Percentiles rank a stretch among this genome's conserved stretches.
These are phyloP conservation scores for Drosophila cracens DNA, from an alignment of 2,888 invertebrate species.

Conservation along the genomic window DNA sequence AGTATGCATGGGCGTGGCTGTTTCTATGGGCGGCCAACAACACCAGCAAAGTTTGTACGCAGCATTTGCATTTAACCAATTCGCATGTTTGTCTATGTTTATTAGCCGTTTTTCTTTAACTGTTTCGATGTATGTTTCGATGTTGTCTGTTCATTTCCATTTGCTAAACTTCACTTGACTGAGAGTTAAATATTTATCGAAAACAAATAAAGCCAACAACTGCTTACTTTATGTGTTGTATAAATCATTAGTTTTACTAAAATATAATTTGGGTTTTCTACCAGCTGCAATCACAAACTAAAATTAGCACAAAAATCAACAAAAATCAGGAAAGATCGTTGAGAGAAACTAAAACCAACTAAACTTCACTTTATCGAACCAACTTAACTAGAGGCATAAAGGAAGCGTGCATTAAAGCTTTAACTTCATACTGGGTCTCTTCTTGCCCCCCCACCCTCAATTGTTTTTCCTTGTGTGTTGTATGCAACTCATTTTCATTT, in stretches of 20 bases:
- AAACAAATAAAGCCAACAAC: neutral
- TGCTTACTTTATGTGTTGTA: neutral
- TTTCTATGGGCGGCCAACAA: conserved; percentile 2
- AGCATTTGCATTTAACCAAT: conserved; percentile 22
- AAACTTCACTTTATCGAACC: neutral
- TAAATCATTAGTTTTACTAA: neutral
- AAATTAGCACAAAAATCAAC: neutral
- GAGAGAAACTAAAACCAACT: neutral
- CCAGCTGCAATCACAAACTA: neutral
- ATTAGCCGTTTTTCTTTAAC: neutral
- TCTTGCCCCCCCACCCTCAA: neutral
- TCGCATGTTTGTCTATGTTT: conserved; percentile 54
- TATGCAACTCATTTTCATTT: conserved; percentile 70
- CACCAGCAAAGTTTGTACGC: conserved; percentile 51
- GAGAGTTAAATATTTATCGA: neutral
- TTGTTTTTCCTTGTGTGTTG: neutral
- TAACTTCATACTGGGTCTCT: neutral
- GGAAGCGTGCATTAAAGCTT: neutral
- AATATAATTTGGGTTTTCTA: neutral
- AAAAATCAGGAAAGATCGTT: neutral
- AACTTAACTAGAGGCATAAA: neutral
- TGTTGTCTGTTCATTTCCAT: conserved; percentile 1
- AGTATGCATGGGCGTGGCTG: conserved; percentile 73
- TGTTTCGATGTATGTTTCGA: conserved; percentile 8
- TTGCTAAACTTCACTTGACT: neutral